A percentile compares a stretch with the other conserved stretches of the same genome.
Conservation (phyloP, 2,113 vertebrate species). For the Melanostigma gelatinosum region DNA sequence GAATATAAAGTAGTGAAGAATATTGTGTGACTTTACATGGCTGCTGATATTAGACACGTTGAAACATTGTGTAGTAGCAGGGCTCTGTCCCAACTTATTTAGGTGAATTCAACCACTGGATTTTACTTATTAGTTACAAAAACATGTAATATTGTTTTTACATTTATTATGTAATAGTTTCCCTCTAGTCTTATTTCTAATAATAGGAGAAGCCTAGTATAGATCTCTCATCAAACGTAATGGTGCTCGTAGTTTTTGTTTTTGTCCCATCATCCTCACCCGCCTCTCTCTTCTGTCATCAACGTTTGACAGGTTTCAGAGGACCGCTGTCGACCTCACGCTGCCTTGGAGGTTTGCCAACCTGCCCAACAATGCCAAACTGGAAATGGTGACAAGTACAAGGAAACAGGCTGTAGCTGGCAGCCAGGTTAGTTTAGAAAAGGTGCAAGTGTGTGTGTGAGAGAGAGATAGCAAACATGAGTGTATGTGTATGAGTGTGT, state of each 20-base stretch:
- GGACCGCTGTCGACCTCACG: slow-evolving; percentile 90
- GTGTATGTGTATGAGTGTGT: neutral
- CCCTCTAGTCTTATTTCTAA: neutral
- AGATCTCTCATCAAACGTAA: neutral
- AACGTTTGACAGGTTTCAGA: slow-evolving; percentile 90
- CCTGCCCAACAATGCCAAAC: slow-evolving; percentile 96
- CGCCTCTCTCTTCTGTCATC: neutral
- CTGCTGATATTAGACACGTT: too few species aligned
- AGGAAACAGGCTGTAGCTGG: slow-evolving; percentile 77
- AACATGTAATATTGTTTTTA: neutral
- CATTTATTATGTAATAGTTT: neutral
- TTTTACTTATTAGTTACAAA: neutral
- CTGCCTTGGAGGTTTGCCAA: slow-evolving; percentile 95
- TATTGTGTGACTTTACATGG: neutral
- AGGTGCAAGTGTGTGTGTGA: neutral
- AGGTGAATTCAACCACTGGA: neutral
- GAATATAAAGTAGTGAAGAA: neutral
- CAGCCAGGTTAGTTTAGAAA: slow-evolving; percentile 81
- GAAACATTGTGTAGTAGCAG: neutral
- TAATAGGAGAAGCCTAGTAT: neutral
- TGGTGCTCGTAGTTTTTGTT: rapidly evolving
- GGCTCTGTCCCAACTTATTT: neutral
- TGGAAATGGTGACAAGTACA: slow-evolving; percentile 92
- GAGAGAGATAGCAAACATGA: neutral
- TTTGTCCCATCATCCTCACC: neutral